phyloP scores from a whole-genome alignment of 2,797 vertebrate species.

The Alauda arvensis region DNA sequence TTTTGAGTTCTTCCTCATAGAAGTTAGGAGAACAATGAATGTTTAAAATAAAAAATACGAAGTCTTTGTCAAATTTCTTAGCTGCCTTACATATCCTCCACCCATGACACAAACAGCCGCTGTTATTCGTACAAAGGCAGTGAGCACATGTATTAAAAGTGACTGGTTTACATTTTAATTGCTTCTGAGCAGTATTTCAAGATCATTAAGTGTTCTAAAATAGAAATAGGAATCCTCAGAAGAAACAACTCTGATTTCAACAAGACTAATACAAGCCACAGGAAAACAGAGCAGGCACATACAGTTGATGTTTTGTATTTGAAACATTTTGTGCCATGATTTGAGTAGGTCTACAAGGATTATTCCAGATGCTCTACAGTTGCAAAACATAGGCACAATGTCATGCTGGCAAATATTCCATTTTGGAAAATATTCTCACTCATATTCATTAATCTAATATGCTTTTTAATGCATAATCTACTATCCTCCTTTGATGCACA shows the following conservation, averaged over 20 bases:
- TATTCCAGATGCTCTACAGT: not conserved
- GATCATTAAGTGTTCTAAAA: not conserved
- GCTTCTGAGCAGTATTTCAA: not conserved
- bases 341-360: not conserved
- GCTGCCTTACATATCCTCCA: not conserved
- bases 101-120: not conserved
- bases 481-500: not conserved
- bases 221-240: not conserved
- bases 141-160: not conserved
- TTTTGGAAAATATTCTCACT: not conserved
- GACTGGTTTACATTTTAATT: not conserved
- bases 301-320: not conserved
- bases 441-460: not conserved
- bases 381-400: not conserved
- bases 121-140: not conserved
- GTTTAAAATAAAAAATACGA: not conserved
- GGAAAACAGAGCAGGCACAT: not conserved
- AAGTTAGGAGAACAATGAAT: not conserved
- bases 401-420: not conserved
- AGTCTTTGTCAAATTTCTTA: not conserved
- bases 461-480: not conserved
- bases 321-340: not conserved
- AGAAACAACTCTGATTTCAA: not conserved
- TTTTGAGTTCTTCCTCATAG: not conserved
- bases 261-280: not conserved